Evolutionary conservation across 2,797 vertebrate genomes (phyloP), one percentile per base, ranked within the genome.

Genomic region (Leontocebus nigricollis): DNA sequence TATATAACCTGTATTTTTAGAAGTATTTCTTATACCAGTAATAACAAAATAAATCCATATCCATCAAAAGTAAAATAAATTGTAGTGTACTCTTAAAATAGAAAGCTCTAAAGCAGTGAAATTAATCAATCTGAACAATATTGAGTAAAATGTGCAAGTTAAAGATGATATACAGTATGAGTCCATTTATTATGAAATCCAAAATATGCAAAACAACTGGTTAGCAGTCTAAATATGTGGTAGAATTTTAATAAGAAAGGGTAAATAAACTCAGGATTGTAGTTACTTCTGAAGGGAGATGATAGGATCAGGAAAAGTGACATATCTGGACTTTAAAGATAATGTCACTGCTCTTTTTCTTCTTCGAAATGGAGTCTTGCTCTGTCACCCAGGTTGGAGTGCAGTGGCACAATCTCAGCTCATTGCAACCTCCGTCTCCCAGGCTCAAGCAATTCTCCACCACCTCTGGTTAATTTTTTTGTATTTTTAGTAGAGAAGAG

Each of bases 21-120:
- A 11, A 55, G 7, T 7, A 83, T 33, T 80, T 96, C 88, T 93
- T 72, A 96, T 75, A 86, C 0, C 64, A 72, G 26, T 80, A 94
- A 89, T 87, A 90, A 79, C 39, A 95, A 95, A 80, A 94, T 64
- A 97, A 92, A 24, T 87, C 24, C 76, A 87, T 17, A 84, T 36
- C 48, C 52, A 94, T 33, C 86, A 50, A 98, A 94, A 75, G 48
- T 85, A 93, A 95, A 59, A 85, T 83, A 93, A 95, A 72, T 39
- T 92, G 22, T 27, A 84, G n/a, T 30, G 48, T 41, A 61, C 12
- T 80, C 57, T 90, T 84, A 88, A 96, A 88, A 96, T 4, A 95
- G 55, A 96, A 96, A 97, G 87, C 27, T 72, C 26, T n/a, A 93
- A 4, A 88, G 72, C 75, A 70, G 6, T 77, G n/a, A 92, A 97